Percentiles rank a stretch among this genome's conserved stretches.
phyloP scores from a whole-genome alignment of 2,888 invertebrate species.

The Morpho helenor region DNA sequence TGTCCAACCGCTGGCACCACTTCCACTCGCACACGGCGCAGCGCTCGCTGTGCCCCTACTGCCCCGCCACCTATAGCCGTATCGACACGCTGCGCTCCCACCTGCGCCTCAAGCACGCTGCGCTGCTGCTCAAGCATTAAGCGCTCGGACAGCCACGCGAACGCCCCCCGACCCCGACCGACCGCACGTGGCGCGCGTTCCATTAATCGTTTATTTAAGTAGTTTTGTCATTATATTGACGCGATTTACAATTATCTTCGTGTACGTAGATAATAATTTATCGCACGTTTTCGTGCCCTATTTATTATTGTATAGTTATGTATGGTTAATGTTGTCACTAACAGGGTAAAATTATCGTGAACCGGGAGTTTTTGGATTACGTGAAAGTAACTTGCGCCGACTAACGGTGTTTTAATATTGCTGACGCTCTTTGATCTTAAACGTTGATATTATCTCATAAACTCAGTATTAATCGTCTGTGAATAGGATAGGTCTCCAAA shows the following conservation, averaged over 20 bases:
- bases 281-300: conserved; percentile 65
- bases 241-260: conserved; percentile 44
- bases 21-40: conserved; percentile 90
- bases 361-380: conserved; percentile 24
- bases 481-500: conserved; percentile 18
- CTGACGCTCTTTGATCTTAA: conserved; percentile 4
- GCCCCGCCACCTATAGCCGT: conserved; percentile 92
- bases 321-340: conserved; percentile 60
- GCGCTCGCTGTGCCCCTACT: conserved; percentile 89
- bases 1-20: conserved; percentile 93
- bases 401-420: conserved; percentile 14
- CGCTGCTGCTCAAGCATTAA: conserved; percentile 69
- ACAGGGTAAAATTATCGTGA: conserved; percentile 65
- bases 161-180: conserved; percentile 25
- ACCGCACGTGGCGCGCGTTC: conserved; percentile 13
- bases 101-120: conserved; percentile 86
- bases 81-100: conserved; percentile 92
- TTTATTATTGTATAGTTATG: conserved; percentile 54
- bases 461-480: conserved; percentile 24
- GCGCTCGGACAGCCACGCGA: conserved; percentile 26
- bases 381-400: conserved; percentile 15
- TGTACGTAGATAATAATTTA: conserved; percentile 39
- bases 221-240: conserved; percentile 44
- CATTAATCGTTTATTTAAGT: conserved; percentile 26
- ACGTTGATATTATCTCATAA: conserved; percentile 4